Conservation (phyloP, 1,140 invertebrate genomes). For the Diorhabda carinulata region DNA sequence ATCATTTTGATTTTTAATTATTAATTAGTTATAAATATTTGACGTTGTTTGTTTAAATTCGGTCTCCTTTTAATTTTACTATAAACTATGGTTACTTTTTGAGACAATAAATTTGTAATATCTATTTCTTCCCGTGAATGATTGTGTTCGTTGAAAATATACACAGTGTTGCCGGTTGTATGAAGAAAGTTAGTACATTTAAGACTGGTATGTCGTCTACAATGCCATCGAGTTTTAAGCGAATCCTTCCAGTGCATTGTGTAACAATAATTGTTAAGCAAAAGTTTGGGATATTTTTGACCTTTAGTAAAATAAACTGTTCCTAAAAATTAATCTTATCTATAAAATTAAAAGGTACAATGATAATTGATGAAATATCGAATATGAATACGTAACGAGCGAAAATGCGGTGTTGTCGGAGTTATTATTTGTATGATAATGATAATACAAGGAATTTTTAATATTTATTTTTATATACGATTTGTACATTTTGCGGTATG, state of each 20-base stretch:
- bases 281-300: conserved; percentile 21
- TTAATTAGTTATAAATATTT: too few relatives aligned
- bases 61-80: not conserved
- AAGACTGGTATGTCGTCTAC: conserved; percentile 4
- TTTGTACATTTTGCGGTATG: too few relatives aligned
- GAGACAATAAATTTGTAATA: conserved; percentile 14
- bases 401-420: too few relatives aligned
- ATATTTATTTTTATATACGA: too few relatives aligned
- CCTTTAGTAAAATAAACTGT: conserved; percentile 16
- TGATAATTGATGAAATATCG: too few relatives aligned
- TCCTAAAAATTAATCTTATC: not conserved
- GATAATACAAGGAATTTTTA: too few relatives aligned
- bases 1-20: too few relatives aligned
- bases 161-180: conserved; percentile 30
- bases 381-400: too few relatives aligned
- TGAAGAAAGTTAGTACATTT: conserved; percentile 22
- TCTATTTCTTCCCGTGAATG: conserved; percentile 18
- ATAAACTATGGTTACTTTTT: conserved; percentile 24
- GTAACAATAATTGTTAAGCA: conserved; percentile 14
- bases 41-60: too few relatives aligned
- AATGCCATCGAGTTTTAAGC: conserved; percentile 17
- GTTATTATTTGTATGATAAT: too few relatives aligned
- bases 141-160: conserved; percentile 30
- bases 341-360: too few relatives aligned
- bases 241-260: conserved; percentile 11